Conservation (phyloP, 2,888 invertebrate species). For the Orthosia incerta region DNA sequence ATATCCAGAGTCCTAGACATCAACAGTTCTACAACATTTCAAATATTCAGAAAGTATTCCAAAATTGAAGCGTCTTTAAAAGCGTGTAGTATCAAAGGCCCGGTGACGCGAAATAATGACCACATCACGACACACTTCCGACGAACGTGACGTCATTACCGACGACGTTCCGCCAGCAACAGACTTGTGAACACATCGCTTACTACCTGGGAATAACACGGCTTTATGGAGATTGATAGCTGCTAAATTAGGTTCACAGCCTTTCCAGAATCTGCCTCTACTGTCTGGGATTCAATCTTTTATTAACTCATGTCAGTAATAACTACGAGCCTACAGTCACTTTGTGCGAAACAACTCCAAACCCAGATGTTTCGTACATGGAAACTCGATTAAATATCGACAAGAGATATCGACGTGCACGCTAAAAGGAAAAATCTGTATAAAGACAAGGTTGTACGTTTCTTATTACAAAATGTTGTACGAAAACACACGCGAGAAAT, state of each 20-base stretch:
- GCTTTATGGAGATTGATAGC: not conserved
- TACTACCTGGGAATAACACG: not conserved
- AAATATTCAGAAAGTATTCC: not conserved
- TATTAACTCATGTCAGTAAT: not conserved
- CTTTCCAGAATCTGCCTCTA: too few relatives aligned
- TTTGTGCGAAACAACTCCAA: not conserved
- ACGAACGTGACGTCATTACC: conserved; percentile 12
- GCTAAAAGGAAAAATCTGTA: conserved; percentile 9
- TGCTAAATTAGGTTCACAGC: too few relatives aligned
- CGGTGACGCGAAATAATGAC: conserved; percentile 10
- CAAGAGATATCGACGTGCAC: not conserved
- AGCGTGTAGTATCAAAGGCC: not conserved
- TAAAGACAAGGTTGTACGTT: not conserved
- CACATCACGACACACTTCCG: conserved; percentile 19
- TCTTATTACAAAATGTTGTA: not conserved
- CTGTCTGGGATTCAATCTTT: not conserved
- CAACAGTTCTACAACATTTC: not conserved
- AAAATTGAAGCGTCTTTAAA: not conserved
- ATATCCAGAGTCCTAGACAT: not conserved
- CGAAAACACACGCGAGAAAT: not conserved
- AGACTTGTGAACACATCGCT: not conserved
- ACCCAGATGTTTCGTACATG: conserved; percentile 14
- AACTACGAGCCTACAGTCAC: not conserved
- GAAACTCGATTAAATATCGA: conserved; percentile 27
- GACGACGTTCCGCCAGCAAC: not conserved